Evolutionary conservation across 2,797 vertebrate species (phyloP).

Genomic region (Micropoecilia bifurca): DNA sequence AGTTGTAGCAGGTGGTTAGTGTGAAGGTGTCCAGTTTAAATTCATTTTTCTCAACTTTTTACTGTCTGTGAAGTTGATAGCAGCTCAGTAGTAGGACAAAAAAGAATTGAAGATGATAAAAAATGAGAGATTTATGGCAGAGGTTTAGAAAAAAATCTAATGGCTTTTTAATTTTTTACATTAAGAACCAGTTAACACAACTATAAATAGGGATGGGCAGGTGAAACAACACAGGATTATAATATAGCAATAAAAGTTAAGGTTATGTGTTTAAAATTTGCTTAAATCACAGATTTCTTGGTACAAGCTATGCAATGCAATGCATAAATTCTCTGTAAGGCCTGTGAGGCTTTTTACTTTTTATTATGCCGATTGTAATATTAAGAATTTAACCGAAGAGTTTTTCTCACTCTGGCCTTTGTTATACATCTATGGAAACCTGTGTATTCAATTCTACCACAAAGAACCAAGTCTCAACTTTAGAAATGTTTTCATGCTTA

Average conservation of each 20-base stretch:
- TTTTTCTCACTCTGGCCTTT: slow-evolving; percentile 4
- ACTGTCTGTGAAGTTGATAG: slow-evolving; percentile 16
- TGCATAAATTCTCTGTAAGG: neutral
- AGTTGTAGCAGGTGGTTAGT: slow-evolving; percentile 32
- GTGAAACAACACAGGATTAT: slow-evolving; percentile 5
- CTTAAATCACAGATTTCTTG: neutral
- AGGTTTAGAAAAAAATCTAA: neutral
- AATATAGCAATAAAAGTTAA: slow-evolving; percentile 6
- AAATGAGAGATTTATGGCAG: neutral
- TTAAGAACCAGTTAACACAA: slow-evolving; percentile 20
- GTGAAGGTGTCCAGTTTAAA: slow-evolving; percentile 39
- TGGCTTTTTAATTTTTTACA: neutral
- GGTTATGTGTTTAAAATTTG: neutral
- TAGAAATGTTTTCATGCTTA: neutral
- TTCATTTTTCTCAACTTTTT: slow-evolving; percentile 13
- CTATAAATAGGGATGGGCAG: slow-evolving; percentile 13
- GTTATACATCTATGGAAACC: neutral
- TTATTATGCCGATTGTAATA: neutral
- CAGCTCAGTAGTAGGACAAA: slow-evolving; percentile 10
- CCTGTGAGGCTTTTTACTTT: neutral
- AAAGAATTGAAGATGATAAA: neutral
- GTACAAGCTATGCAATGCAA: neutral
- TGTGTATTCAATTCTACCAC: slow-evolving; percentile 6
- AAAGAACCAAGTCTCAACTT: neutral
- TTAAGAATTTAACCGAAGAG: neutral